Evolutionary conservation across 2,797 vertebrate species (phyloP).

Genomic region (Tangara arthus): DNA sequence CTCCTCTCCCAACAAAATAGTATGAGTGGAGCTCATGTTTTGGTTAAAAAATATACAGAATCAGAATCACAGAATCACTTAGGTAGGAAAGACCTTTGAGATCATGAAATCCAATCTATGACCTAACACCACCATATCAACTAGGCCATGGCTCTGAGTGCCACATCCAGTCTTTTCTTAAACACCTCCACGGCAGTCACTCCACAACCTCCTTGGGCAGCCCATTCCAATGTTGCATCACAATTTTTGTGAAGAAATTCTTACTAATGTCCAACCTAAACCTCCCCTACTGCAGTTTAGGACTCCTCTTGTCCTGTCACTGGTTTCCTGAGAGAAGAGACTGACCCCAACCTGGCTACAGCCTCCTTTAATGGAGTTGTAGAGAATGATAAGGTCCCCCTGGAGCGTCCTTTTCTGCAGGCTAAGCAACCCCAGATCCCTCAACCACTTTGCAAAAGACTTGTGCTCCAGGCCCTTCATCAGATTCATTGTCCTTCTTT

Average conservation of each 20-base stretch:
- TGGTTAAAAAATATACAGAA: background rate
- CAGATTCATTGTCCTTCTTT: background rate
- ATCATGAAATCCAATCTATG: background rate
- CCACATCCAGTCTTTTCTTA: background rate
- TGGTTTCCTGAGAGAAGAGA: background rate
- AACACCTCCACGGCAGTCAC: background rate
- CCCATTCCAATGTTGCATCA: too few relatives aligned
- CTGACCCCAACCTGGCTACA: background rate
- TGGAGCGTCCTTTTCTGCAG: background rate
- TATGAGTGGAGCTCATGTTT: background rate
- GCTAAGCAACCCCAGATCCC: background rate
- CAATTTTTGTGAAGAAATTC: background rate
- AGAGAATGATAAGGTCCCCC: background rate
- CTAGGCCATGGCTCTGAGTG: too few relatives aligned
- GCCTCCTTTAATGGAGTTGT: background rate
- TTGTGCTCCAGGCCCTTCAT: background rate
- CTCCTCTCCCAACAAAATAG: background rate
- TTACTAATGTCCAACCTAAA: background rate
- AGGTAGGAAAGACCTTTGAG: background rate
- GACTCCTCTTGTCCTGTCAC: background rate
- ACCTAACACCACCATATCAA: background rate
- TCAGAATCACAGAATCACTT: background rate
- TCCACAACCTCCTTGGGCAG: background rate
- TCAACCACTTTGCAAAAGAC: background rate
- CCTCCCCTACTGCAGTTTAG: background rate